Percentiles rank a stretch among this genome's conserved stretches.
phyloP scores from a whole-genome alignment of 2,797 vertebrate genomes.

The Pterois miles region DNA sequence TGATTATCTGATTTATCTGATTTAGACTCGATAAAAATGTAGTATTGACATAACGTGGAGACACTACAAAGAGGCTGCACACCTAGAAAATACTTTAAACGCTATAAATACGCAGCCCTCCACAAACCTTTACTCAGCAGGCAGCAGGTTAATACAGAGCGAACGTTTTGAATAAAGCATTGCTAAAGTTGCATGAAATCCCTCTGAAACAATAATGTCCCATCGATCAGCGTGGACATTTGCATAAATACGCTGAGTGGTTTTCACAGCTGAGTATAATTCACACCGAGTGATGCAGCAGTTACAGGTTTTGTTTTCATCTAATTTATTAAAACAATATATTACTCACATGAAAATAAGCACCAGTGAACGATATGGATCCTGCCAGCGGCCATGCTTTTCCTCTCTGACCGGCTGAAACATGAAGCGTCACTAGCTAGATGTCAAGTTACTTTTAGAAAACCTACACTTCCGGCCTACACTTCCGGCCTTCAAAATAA shows the following conservation, averaged over 20 bases:
- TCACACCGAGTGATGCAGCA: too few species aligned
- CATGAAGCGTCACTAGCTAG: too few species aligned
- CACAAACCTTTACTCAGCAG: background rate
- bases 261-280: too few species aligned
- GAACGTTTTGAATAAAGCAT: background rate
- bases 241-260: fast-evolving
- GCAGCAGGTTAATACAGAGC: background rate
- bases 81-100: background rate
- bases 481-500: too few species aligned
- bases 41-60: background rate
- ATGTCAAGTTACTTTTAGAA: too few species aligned
- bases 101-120: background rate
- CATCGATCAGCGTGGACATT: background rate
- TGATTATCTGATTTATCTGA: too few species aligned
- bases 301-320: too few species aligned
- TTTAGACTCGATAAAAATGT: background rate
- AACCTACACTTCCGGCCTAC: too few species aligned
- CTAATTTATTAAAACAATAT: too few species aligned
- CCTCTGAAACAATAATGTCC: background rate
- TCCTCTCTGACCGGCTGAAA: too few species aligned
- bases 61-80: background rate
- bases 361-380: fast-evolving
- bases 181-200: too few species aligned
- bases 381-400: fast-evolving
- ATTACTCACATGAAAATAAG: too few species aligned